Evolutionary conservation across 2,888 invertebrate genomes (phyloP), one percentile per base, ranked within the genome.

Genomic region (Deilephila elpenor): DNA sequence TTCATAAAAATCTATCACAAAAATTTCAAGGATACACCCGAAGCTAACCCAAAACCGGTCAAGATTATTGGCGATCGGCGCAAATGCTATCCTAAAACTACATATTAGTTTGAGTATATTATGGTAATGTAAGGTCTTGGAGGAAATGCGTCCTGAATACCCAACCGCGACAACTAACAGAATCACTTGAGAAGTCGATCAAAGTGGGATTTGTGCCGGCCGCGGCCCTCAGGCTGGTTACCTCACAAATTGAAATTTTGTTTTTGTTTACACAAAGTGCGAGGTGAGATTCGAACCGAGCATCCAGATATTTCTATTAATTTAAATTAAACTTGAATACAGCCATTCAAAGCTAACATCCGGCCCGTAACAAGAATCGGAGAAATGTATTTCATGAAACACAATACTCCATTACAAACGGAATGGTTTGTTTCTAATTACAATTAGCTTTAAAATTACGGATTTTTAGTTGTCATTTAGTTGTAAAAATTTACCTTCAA

Each of bases 171-270:
- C 78, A 82, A 87, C 87, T 87, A 85, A 84, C 87, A 85, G 84
- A 84, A 85, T 84, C 84, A 84, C 84, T 86, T 80, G 86, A 85
- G 87, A 88, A 89, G 87, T 92, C 93, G 91, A 92, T 93, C 92
- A 91, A 91, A 92, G 86, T 87, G 86, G 93, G 93, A 93, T 92
- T 92, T 92, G 85, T 84, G 81, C 87, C 85, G 83, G 83, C 81
- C 75, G 80, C 76, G 77, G 80, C 81, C 82, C 82, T 83, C 86
- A 85, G 86, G 84, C 84, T 87, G 86, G 83, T 83, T 72, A 72
- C 82, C 82, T 80, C 82, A 79, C 82, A 88, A 91, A 92, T 91
- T 91, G 91, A 91, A 92, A 92, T 88, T 90, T 87, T 87, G 88
- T 89, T 89, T 90, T 91, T 90, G 89, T 91, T 90, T 90, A 88